These are phyloP conservation scores for Poeciliopsis presidionis DNA, from an alignment of 2,797 vertebrate genomes.

Conservation along the genomic window DNA sequence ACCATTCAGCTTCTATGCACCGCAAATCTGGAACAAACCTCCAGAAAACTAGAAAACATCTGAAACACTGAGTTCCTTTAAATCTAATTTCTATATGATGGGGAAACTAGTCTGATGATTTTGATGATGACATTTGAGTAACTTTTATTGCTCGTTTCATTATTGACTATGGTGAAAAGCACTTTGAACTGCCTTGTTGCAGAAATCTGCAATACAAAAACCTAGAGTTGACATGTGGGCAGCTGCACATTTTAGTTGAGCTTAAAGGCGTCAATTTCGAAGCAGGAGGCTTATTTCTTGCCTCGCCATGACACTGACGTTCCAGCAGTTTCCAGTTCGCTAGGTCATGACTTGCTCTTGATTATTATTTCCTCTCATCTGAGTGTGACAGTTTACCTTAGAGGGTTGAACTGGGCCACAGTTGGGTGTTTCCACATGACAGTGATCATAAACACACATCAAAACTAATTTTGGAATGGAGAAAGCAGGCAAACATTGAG, in stretches of 20 bases:
- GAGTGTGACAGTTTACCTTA: background rate
- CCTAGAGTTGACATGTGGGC: background rate
- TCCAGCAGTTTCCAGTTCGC: background rate
- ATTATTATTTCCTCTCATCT: background rate
- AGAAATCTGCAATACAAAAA: no score
- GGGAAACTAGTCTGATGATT: no score
- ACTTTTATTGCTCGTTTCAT: no score
- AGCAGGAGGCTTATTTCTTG: background rate
- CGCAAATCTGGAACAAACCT: no score
- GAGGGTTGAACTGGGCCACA: background rate
- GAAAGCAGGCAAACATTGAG: background rate
- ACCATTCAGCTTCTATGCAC: no score
- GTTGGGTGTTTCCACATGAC: background rate
- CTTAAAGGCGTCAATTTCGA: background rate
- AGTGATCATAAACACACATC: background rate
- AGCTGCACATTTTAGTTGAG: background rate
- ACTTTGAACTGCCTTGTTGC: no score
- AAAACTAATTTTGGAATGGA: background rate
- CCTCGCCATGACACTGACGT: background rate
- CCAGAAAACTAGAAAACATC: no score
- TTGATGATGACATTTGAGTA: no score
- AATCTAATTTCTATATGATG: no score
- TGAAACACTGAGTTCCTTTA: no score
- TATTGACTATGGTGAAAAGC: no score
- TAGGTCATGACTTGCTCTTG: background rate